These are phyloP conservation scores for Onychomys leucogaster DNA, from an alignment of 2,797 vertebrate species.

Conservation along the genomic window DNA sequence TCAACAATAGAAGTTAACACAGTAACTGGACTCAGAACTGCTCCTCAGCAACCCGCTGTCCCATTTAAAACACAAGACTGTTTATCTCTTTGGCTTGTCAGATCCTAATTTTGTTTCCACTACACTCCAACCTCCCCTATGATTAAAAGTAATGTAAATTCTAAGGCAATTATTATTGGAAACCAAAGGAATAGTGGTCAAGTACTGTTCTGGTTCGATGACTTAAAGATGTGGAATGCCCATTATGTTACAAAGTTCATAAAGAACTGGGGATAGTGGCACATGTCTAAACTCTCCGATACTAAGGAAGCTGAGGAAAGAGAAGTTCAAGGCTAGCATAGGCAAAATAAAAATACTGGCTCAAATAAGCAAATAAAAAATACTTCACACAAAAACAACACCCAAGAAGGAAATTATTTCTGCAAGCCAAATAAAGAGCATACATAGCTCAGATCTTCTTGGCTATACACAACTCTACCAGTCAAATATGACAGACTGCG, in stretches of 20 bases:
- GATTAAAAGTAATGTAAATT: not conserved
- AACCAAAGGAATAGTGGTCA: conserved; percentile 9
- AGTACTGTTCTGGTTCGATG: not conserved
- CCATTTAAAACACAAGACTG: not conserved
- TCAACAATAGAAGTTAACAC: not conserved
- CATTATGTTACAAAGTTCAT: not conserved
- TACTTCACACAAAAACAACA: not conserved
- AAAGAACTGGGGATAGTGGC: not conserved
- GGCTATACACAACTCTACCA: not conserved
- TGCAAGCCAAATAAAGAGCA: not conserved
- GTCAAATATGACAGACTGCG: not conserved
- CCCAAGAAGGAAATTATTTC: conserved; percentile 32
- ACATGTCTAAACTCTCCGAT: not conserved
- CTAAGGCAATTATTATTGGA: conserved; percentile 55
- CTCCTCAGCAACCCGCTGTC: not conserved
- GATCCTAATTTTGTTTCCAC: not conserved
- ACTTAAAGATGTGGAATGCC: not conserved
- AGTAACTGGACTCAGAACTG: not conserved
- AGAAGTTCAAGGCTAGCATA: not conserved
- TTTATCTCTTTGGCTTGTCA: not conserved
- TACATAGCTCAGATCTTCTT: not conserved
- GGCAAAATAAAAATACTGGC: not conserved
- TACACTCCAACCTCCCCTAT: not conserved
- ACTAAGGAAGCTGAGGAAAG: not conserved
- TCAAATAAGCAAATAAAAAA: not conserved